Base-by-base conservation (phyloP, 2,797 vertebrate genomes). In the Vipera ursinii region DNA sequence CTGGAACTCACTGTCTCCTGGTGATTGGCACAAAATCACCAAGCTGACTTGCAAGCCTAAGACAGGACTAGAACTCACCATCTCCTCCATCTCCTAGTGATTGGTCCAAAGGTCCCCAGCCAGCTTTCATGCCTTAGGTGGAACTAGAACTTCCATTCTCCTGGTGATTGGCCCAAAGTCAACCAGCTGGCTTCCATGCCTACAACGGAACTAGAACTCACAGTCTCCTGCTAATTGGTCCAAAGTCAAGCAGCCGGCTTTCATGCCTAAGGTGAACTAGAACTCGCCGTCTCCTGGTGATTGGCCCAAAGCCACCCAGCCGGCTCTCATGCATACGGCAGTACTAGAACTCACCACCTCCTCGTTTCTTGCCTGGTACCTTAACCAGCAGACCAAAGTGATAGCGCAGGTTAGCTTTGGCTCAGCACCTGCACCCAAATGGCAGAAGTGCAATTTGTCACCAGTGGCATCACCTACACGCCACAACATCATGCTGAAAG, bases 391-490 rank as follows among this genome's bases (percentile, higher is more conserved):
- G 14, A 32, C n/a, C 63, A n/a, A 69, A 69, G 7, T 0, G 38
- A 9, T 78, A 9, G 10, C 0, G 7, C 32, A 1, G 15, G 6
- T 53, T 44, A 22, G 8, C 10, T 22, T 44, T 0, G 8, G 1
- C 2, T 48, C 38, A 82, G 2, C 0, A 4, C 0, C 20, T 22
- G 38, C 38, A 48, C 22, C 20, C 73, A 24, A 22, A 9, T 10
- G 44, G 73, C 17, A 78, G 7, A 24, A 24, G 9, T 2, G 20
- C 38, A 17, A 20, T 59, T 20, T 59, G 57, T 17, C 57, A 5
- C 57, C 15, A 59, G 17, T 20, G 17, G 6, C 57, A 59, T 82
- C 20, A 24, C 20, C 20, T 82, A 1, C 20, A 22, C 20, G 10
- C 20, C 0, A 3, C 17, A 1, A 10, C 8, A 22, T 82, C 73